Evolutionary conservation across 2,113 vertebrate genomes (phyloP).

Genomic region (Aegotheles bennettii): DNA sequence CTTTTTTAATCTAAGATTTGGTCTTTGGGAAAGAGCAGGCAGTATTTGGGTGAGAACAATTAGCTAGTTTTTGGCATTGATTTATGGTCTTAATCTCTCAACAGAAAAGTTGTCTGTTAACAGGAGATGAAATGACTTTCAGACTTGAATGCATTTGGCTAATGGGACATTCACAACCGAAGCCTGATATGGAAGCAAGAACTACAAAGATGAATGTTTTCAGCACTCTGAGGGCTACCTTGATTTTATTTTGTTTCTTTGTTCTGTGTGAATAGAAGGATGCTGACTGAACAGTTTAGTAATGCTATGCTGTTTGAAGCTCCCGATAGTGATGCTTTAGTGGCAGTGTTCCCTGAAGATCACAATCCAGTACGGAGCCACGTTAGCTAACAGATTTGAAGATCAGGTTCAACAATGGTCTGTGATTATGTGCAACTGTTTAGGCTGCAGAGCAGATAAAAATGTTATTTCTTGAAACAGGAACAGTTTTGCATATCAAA

Average conservation of each 20-base stretch:
- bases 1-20: no score
- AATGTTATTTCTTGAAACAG: neutral
- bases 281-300: neutral
- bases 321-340: neutral
- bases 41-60: no score
- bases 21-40: no score
- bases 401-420: neutral
- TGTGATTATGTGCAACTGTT: conserved; percentile 9
- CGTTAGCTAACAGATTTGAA: neutral
- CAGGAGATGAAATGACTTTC: conserved; percentile 1
- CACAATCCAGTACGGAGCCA: neutral
- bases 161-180: neutral
- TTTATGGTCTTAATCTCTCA: no score
- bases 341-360: neutral
- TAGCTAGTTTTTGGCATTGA: no score
- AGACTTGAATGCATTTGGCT: neutral
- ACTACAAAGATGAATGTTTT: neutral
- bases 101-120: neutral
- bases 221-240: neutral
- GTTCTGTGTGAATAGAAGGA: neutral
- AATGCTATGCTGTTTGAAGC: neutral
- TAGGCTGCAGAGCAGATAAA: neutral
- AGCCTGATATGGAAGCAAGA: neutral
- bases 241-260: neutral
- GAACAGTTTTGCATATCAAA: neutral